phyloP scores from a whole-genome alignment of 2,113 vertebrate genomes.

The Cyphomyrus discorhynchus region DNA sequence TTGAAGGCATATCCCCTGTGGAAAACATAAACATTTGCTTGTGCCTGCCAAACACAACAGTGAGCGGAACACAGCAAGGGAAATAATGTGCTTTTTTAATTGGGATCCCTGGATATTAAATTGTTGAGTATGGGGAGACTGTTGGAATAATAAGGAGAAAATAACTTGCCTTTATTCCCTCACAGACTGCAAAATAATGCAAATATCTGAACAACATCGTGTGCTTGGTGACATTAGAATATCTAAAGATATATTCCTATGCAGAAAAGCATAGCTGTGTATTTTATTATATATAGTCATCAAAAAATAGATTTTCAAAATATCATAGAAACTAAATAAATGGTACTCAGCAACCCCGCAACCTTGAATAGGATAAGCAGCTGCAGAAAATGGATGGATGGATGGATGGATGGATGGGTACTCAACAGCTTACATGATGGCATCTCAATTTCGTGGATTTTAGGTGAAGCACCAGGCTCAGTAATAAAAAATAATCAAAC shows the following conservation, averaged over 20 bases:
- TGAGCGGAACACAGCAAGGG: background rate
- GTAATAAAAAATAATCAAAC: background rate
- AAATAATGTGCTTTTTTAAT: background rate
- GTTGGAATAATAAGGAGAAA: background rate
- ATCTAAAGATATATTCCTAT: background rate
- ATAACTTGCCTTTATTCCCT: background rate
- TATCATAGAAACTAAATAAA: background rate
- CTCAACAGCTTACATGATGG: background rate
- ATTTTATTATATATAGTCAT: background rate
- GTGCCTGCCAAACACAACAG: background rate
- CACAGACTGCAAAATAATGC: background rate
- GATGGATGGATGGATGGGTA: background rate
- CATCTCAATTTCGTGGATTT: background rate
- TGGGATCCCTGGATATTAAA: conserved; percentile 5
- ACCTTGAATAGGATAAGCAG: background rate
- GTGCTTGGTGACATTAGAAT: background rate
- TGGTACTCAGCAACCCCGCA: background rate
- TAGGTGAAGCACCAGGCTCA: background rate
- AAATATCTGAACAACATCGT: background rate
- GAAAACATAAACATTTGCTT: background rate
- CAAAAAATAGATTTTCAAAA: background rate
- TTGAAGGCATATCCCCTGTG: background rate
- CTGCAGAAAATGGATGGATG: background rate
- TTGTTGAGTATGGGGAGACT: background rate
- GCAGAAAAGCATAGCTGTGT: background rate